These are phyloP conservation scores for Opisthograptis luteolata DNA, from an alignment of 2,888 invertebrate species.

Conservation along the genomic window DNA sequence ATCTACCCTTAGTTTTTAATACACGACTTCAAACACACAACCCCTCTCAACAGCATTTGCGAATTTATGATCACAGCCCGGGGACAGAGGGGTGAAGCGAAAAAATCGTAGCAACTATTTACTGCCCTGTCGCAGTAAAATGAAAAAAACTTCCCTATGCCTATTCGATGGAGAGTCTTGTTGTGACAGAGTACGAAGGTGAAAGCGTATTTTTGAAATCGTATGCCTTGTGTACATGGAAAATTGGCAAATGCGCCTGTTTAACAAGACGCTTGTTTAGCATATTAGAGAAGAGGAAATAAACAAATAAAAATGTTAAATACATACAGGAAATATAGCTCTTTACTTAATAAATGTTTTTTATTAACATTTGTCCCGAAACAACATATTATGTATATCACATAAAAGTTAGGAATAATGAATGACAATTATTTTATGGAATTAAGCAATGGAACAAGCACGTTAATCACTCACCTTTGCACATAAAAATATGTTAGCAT, in stretches of 20 bases:
- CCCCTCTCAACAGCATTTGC: slow-evolving; percentile 28
- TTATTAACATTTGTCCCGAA: no score
- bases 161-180: not conserved
- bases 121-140: slow-evolving; percentile 9
- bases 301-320: slow-evolving; percentile 10
- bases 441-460: no score
- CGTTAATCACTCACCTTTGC: no score
- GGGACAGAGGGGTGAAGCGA: slow-evolving; percentile 17
- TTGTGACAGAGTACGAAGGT: slow-evolving; percentile 5
- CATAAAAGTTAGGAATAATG: no score
- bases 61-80: slow-evolving; percentile 34
- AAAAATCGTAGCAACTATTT: not conserved
- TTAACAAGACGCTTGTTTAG: slow-evolving; percentile 19
- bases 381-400: no score
- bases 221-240: slow-evolving; percentile 9
- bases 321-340: not conserved
- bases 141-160: not conserved
- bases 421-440: no score
- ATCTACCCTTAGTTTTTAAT: slow-evolving; percentile 23
- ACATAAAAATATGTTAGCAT: no score
- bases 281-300: slow-evolving; percentile 19
- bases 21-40: slow-evolving; percentile 25
- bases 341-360: not conserved
- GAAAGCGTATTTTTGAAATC: not conserved
- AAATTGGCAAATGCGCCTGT: slow-evolving; percentile 23